phyloP scores from a whole-genome alignment of 1,140 invertebrate genomes.

The Myzus persicae region DNA sequence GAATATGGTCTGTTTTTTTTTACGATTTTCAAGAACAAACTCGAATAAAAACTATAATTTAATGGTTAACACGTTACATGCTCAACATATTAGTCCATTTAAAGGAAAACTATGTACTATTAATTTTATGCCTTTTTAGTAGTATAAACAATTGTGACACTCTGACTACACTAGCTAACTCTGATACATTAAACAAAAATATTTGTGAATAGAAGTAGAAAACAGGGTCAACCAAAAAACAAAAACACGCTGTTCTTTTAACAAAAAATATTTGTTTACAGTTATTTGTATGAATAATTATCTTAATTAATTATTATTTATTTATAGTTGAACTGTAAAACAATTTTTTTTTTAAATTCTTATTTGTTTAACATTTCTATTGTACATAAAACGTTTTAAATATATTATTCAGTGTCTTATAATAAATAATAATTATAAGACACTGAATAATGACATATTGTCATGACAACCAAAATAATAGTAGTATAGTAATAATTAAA shows the following conservation, averaged over 20 bases:
- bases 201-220: background rate
- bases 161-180: background rate
- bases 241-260: too few species aligned
- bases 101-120: background rate
- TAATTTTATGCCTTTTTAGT: background rate
- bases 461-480: too few species aligned
- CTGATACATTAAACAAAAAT: background rate
- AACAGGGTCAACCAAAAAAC: background rate
- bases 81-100: slow-evolving; percentile 12
- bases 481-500: too few species aligned
- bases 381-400: too few species aligned
- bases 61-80: background rate
- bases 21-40: background rate
- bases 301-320: background rate
- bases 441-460: too few species aligned
- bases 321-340: background rate
- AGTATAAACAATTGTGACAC: background rate
- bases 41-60: slow-evolving; percentile 20
- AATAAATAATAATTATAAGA: too few species aligned
- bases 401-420: too few species aligned
- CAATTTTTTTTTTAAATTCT: too few species aligned
- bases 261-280: background rate
- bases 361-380: too few species aligned
- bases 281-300: background rate
- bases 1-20: background rate